phyloP scores from a whole-genome alignment of 2,888 invertebrate species.

The Selenia dentaria region DNA sequence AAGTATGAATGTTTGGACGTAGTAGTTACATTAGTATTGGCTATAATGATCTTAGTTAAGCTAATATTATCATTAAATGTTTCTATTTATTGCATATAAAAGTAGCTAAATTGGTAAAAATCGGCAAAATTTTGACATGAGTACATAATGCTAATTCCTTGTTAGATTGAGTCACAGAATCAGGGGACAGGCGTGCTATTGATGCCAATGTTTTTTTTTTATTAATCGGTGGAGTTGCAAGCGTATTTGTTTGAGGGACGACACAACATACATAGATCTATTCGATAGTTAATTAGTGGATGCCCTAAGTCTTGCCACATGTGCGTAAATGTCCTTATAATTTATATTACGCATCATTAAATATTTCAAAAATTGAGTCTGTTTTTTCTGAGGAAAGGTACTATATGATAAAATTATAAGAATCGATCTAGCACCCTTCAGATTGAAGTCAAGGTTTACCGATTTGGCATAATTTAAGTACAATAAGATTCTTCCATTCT shows the following conservation, averaged over 20 bases:
- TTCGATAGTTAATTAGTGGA: conserved; percentile 23
- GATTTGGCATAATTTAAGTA: not conserved
- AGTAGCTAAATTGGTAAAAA: conserved; percentile 20
- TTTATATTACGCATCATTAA: no score
- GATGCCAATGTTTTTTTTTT: conserved; percentile 48
- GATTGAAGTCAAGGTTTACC: conserved; percentile 12
- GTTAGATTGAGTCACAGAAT: conserved; percentile 36
- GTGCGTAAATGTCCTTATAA: conserved; percentile 21
- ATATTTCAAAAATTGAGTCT: no score
- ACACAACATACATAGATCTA: conserved; percentile 67
- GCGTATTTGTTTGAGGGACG: conserved; percentile 66
- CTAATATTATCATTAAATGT: conserved; percentile 6
- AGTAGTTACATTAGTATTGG: conserved; percentile 19
- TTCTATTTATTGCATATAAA: conserved; percentile 18
- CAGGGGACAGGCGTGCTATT: conserved; percentile 61
- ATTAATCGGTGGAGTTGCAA: conserved; percentile 58
- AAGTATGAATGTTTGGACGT: conserved; percentile 16
- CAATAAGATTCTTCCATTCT: no score
- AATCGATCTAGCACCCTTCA: conserved; percentile 12
- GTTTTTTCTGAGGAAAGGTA: no score
- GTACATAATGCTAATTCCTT: conserved; percentile 9
- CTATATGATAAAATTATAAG: no score
- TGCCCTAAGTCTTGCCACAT: conserved; percentile 20
- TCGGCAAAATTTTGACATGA: conserved; percentile 3
- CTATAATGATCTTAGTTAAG: conserved; percentile 16